Evolutionary conservation across 2,113 vertebrate genomes (phyloP).

Genomic region (Eulemur macaco): DNA sequence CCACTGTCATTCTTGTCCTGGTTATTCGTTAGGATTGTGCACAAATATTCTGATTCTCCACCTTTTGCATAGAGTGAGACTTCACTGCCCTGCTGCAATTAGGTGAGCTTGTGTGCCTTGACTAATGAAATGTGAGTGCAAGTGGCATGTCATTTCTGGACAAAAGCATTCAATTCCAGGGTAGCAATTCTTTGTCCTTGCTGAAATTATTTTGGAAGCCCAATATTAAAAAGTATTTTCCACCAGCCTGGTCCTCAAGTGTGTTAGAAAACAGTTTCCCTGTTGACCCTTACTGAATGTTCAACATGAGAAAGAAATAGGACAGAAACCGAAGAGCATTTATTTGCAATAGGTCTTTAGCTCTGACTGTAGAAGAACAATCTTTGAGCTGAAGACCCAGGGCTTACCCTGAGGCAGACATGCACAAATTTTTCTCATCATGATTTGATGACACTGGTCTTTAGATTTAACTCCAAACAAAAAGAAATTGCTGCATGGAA

Average conservation of each 20-base stretch:
- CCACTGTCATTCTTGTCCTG: neutral
- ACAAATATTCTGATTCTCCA: constrained; percentile 7
- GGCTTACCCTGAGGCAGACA: neutral
- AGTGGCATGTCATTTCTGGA: neutral
- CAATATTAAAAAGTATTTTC: neutral
- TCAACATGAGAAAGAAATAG: neutral
- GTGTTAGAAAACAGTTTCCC: neutral
- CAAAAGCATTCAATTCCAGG: neutral
- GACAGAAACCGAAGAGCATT: neutral
- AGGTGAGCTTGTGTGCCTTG: neutral
- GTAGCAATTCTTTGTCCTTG: neutral
- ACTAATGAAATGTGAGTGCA: neutral
- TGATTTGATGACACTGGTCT: neutral
- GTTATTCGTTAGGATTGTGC: neutral
- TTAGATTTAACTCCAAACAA: neutral
- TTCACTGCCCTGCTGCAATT: neutral
- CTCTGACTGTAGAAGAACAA: neutral
- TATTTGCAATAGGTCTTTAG: neutral
- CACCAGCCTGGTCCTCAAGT: neutral
- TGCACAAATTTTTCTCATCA: neutral
- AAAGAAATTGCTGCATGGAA: neutral
- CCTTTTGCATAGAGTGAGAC: neutral
- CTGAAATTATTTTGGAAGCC: constrained; percentile 31
- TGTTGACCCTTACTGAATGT: neutral
- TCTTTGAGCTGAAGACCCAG: neutral